Percentiles rank a stretch among this genome's conserved stretches.
These are phyloP conservation scores for Periparus ater DNA, from an alignment of 2,797 vertebrate genomes.

Conservation along the genomic window DNA sequence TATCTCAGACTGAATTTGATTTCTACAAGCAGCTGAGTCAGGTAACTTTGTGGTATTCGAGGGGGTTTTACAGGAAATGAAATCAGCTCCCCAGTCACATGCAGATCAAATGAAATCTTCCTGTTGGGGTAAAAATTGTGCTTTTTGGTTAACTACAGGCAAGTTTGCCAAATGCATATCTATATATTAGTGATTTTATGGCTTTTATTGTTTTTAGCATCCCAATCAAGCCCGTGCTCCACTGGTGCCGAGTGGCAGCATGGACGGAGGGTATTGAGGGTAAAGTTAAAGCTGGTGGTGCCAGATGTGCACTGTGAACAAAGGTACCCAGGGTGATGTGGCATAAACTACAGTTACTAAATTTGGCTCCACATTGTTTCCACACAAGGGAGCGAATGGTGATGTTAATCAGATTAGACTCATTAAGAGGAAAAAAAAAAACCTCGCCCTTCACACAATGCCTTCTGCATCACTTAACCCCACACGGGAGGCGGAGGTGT, in stretches of 20 bases:
- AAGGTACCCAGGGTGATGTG: constrained; percentile 54
- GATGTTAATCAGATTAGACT: constrained; percentile 69
- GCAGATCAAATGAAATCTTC: constrained; percentile 85
- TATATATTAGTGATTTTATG: neutral
- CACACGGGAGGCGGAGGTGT: constrained; percentile 27
- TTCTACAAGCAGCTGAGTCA: constrained; percentile 93
- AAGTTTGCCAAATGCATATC: constrained; percentile 51
- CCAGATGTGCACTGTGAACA: constrained; percentile 29
- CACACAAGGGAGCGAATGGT: constrained; percentile 56
- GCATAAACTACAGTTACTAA: constrained; percentile 41
- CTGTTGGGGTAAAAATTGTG: constrained; percentile 81
- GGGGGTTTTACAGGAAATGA: constrained; percentile 85
- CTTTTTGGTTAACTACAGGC: constrained; percentile 83
- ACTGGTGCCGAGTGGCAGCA: neutral
- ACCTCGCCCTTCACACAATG: neutral
- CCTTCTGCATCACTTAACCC: constrained; percentile 59
- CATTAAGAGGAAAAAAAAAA: constrained; percentile 3
- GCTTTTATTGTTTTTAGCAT: neutral
- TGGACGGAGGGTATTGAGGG: neutral
- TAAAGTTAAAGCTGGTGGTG: constrained; percentile 23
- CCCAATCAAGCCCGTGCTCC: neutral
- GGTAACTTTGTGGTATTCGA: constrained; percentile 87
- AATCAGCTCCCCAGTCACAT: constrained; percentile 82
- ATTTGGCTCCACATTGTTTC: constrained; percentile 62
- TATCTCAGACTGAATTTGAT: constrained; percentile 96